Conservation (phyloP, 2,113 vertebrate genomes). For the Narcine bancroftii region DNA sequence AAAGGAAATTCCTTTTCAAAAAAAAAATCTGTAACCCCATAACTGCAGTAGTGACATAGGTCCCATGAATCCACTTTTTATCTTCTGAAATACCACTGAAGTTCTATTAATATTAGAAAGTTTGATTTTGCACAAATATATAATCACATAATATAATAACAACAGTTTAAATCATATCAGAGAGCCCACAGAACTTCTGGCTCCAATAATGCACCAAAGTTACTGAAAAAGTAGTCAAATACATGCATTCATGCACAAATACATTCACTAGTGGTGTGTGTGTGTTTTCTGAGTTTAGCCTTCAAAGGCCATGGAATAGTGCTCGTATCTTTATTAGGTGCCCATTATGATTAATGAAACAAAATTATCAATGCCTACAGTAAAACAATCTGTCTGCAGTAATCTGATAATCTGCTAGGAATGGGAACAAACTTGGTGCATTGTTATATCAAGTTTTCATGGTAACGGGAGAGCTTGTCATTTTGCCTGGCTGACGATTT, state of each 20-base stretch:
- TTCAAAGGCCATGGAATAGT: background rate
- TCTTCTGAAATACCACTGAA: background rate
- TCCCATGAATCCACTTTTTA: background rate
- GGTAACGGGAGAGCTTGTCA: background rate
- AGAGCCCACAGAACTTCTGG: background rate
- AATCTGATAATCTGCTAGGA: background rate
- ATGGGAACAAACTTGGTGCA: background rate
- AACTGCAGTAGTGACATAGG: background rate
- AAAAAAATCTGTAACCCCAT: background rate
- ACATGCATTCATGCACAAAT: background rate
- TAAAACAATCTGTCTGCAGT: background rate
- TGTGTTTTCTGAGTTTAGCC: background rate
- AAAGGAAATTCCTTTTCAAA: background rate
- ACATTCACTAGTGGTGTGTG: background rate
- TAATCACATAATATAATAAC: background rate
- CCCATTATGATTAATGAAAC: background rate
- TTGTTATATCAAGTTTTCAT: background rate
- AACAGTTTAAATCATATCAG: background rate
- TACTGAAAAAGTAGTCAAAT: background rate
- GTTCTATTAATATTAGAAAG: background rate
- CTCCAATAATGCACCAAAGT: background rate
- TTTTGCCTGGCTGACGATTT: background rate
- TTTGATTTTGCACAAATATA: background rate
- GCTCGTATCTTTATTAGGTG: background rate
- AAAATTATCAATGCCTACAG: background rate